Evolutionary conservation across 2,113 vertebrate species (phyloP).

Genomic region (Stegostoma tigrinum): DNA sequence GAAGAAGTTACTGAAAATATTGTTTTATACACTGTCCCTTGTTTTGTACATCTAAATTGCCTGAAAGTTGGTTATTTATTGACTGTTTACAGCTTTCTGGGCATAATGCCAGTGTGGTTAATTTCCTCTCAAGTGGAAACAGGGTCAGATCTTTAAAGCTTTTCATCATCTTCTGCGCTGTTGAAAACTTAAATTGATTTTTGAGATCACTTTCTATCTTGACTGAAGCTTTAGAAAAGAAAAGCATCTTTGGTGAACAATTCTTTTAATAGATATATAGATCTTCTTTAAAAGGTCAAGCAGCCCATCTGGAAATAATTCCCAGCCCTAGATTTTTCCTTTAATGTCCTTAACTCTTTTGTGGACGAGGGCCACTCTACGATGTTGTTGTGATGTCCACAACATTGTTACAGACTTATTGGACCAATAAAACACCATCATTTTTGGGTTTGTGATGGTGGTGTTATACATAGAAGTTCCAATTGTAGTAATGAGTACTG

Average conservation of each 20-base stretch:
- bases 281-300: background rate
- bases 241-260: background rate
- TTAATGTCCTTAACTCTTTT: background rate
- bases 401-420: background rate
- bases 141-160: background rate
- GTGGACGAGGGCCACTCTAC: background rate
- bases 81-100: background rate
- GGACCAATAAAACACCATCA: background rate
- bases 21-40: background rate
- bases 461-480: background rate
- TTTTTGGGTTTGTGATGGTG: background rate
- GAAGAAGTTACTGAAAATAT: slow-evolving; percentile 13
- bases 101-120: background rate
- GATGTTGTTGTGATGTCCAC: background rate
- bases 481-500: background rate
- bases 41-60: background rate
- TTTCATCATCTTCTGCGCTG: background rate
- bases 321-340: background rate
- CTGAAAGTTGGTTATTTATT: background rate
- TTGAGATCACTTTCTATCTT: background rate
- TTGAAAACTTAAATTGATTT: background rate
- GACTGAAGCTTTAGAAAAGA: background rate
- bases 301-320: background rate
- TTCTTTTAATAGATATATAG: background rate
- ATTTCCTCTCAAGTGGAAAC: background rate